A percentile compares a stretch with the other conserved stretches of the same genome.
phyloP scores from a whole-genome alignment of 2,888 invertebrate species.

The Oxyscelio sp. region DNA sequence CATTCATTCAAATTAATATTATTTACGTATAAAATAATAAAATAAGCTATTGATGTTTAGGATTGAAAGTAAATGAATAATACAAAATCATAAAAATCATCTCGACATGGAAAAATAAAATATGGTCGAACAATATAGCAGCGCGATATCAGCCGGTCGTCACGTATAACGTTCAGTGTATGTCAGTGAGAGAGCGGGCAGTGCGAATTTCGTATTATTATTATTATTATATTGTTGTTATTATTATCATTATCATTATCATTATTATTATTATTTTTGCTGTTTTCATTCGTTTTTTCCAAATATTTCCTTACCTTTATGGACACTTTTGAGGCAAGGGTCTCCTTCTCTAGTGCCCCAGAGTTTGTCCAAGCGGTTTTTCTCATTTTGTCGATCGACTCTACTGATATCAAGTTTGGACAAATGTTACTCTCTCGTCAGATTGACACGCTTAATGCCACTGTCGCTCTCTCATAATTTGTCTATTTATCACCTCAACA shows the following conservation, averaged over 20 bases:
- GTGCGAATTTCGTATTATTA: conserved; percentile 80
- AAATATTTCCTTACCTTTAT: conserved; percentile 85
- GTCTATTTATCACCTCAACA: conserved; percentile 74
- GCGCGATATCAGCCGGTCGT: conserved; percentile 13
- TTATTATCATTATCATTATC: conserved; percentile 34
- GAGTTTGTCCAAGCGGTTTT: conserved; percentile 74
- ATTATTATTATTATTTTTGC: conserved; percentile 68
- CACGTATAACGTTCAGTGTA: conserved; percentile 72
- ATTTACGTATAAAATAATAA: too few relatives aligned
- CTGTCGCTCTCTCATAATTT: conserved; percentile 75
- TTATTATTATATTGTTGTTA: neutral
- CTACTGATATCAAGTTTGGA: conserved; percentile 55
- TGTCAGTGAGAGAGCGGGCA: conserved; percentile 87
- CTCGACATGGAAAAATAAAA: conserved; percentile 7
- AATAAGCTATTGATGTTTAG: too few relatives aligned
- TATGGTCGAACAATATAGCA: conserved; percentile 5
- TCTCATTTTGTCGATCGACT: conserved; percentile 73
- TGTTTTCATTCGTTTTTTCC: conserved; percentile 66
- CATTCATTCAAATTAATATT: too few relatives aligned
- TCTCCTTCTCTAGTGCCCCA: conserved; percentile 84
- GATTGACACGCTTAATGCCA: conserved; percentile 74
- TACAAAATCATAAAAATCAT: conserved; percentile 2
- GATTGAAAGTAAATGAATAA: too few relatives aligned
- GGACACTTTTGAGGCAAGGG: conserved; percentile 85
- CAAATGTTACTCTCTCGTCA: conserved; percentile 71